A percentile compares a stretch with the other conserved stretches of the same genome.
Evolutionary conservation across 1,140 invertebrate genomes (phyloP).

Genomic region (Leptoteleia sp.): DNA sequence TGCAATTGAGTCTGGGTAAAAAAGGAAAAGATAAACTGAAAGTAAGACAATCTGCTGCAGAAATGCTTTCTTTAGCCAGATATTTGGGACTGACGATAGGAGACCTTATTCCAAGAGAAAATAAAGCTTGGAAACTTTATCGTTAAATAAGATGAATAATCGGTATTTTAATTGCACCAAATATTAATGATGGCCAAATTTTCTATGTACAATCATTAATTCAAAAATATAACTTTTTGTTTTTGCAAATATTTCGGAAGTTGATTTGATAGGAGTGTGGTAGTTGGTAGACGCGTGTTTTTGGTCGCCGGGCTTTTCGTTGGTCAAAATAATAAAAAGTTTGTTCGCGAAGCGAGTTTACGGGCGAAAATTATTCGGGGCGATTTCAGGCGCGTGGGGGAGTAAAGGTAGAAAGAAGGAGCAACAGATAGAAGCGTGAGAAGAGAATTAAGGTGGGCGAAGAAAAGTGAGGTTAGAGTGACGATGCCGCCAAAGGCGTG

Average conservation of each 20-base stretch:
- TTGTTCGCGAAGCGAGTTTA: no score
- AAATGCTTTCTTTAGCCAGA: constrained; percentile 48
- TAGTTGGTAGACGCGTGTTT: no score
- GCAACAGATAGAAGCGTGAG: no score
- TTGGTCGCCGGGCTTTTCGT: no score
- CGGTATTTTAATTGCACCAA: constrained; percentile 24
- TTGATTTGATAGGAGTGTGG: no score
- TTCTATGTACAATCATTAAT: constrained; percentile 17
- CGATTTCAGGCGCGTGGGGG: no score
- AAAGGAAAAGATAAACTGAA: constrained; percentile 44
- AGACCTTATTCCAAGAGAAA: constrained; percentile 17
- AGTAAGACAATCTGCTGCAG: constrained; percentile 57
- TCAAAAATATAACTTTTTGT: constrained; percentile 40
- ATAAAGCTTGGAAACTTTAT: constrained; percentile 36
- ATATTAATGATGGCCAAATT: constrained; percentile 30
- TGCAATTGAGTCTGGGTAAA: constrained; percentile 16
- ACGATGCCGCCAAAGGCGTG: no score
- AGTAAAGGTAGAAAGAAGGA: no score
- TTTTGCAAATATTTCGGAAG: constrained; percentile 35
- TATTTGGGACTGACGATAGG: constrained; percentile 53
- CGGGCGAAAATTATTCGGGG: no score
- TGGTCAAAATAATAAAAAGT: no score
- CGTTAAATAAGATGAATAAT: constrained; percentile 36
- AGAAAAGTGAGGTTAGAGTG: no score
- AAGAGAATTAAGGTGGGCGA: no score